These are phyloP conservation scores for Dasysyrphus tricinctus DNA, from an alignment of 2,888 invertebrate species.

Conservation along the genomic window DNA sequence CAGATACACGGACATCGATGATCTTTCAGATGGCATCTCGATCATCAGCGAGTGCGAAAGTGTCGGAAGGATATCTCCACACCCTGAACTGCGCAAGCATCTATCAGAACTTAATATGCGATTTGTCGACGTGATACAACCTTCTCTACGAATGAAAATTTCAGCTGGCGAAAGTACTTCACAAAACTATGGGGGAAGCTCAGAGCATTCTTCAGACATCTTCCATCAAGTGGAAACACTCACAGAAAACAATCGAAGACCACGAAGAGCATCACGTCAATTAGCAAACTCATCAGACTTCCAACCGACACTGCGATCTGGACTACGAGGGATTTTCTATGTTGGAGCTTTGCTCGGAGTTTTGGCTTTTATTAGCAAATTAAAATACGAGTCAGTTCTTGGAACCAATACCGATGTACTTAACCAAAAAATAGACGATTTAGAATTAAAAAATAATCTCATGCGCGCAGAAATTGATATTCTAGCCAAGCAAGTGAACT, in stretches of 20 bases:
- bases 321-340: constrained; percentile 79
- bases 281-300: constrained; percentile 34
- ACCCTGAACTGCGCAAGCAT: constrained; percentile 78
- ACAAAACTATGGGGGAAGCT: constrained; percentile 41
- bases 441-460: constrained; percentile 81
- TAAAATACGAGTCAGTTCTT: constrained; percentile 77
- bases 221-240: constrained; percentile 57
- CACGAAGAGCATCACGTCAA: constrained; percentile 29
- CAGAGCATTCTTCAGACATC: constrained; percentile 50
- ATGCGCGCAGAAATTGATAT: constrained; percentile 82
- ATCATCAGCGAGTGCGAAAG: constrained; percentile 83
- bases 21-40: constrained; percentile 83
- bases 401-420: constrained; percentile 69
- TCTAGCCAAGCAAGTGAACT: constrained; percentile 80
- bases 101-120: constrained; percentile 77
- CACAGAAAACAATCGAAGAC: constrained; percentile 25
- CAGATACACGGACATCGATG: constrained; percentile 77
- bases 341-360: constrained; percentile 78
- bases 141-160: neutral
- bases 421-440: constrained; percentile 78
- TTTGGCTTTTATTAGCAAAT: constrained; percentile 79
- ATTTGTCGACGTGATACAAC: constrained; percentile 35
- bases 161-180: constrained; percentile 6
- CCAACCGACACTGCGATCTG: constrained; percentile 74
- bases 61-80: constrained; percentile 80